phyloP scores from a whole-genome alignment of 2,113 vertebrate species.

The Corythoichthys intestinalis region DNA sequence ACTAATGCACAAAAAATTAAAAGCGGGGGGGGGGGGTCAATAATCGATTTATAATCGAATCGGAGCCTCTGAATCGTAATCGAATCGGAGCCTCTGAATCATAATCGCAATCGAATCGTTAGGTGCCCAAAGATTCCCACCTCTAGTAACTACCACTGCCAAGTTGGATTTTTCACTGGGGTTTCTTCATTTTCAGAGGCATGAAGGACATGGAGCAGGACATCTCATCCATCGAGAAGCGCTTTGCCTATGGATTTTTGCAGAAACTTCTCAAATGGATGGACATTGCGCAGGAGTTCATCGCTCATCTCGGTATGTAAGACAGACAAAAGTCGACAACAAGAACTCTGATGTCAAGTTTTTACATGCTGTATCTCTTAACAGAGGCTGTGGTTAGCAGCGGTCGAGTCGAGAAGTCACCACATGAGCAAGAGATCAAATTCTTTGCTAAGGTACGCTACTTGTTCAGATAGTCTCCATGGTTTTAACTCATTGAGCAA shows the following conservation, averaged over 20 bases:
- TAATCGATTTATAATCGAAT: too few relatives aligned
- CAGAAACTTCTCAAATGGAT: constrained; percentile 91
- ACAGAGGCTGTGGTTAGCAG: constrained; percentile 94
- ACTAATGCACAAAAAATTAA: too few relatives aligned
- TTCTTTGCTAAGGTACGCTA: constrained; percentile 88
- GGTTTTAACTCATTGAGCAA: too few relatives aligned
- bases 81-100: too few relatives aligned
- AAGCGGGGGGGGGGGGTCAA: too few relatives aligned
- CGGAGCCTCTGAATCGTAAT: too few relatives aligned
- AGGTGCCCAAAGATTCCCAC: too few relatives aligned
- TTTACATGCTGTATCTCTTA: not conserved
- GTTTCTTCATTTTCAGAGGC: constrained; percentile 66
- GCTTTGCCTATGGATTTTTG: constrained; percentile 91
- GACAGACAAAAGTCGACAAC: not conserved
- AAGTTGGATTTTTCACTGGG: not conserved
- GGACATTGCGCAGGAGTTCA: constrained; percentile 93
- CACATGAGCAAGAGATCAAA: constrained; percentile 92
- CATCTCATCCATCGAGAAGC: constrained; percentile 92
- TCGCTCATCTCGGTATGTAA: constrained; percentile 83
- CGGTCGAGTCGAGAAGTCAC: constrained; percentile 88
- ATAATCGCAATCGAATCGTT: too few relatives aligned
- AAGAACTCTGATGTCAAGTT: not conserved
- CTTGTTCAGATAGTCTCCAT: not conserved
- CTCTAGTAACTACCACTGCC: too few relatives aligned
- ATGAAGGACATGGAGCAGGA: constrained; percentile 94